Evolutionary conservation across 2,888 invertebrate species (phyloP).

Genomic region (Drosophila meridionalis): DNA sequence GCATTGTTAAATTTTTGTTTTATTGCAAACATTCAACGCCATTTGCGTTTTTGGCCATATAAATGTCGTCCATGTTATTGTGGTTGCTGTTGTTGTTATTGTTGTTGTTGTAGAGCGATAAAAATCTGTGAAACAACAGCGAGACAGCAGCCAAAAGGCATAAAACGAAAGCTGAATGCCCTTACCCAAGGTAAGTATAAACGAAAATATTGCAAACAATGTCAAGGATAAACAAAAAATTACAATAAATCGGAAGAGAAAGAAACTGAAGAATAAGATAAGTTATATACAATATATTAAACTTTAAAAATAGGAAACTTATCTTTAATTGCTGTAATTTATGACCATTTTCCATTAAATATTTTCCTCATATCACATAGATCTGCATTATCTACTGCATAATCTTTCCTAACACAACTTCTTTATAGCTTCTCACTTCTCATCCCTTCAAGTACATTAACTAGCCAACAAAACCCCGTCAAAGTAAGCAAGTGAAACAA

Average conservation of each 20-base stretch:
- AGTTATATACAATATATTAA: neutral
- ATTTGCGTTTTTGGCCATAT: constrained; percentile 72
- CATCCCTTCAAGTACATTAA: neutral
- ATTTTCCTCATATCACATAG: neutral
- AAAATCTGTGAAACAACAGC: constrained; percentile 66
- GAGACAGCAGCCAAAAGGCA: constrained; percentile 2
- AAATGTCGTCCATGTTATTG: constrained; percentile 45
- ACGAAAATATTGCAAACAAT: neutral
- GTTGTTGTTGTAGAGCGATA: constrained; percentile 47
- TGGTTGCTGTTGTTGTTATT: constrained; percentile 16
- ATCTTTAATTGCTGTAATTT: neutral
- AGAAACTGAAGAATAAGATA: neutral
- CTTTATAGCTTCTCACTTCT: neutral
- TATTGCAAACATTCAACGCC: constrained; percentile 75
- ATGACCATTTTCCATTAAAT: neutral
- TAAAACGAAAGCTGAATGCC: constrained; percentile 25
- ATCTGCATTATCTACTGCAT: neutral
- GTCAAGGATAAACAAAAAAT: neutral
- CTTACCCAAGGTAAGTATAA: constrained; percentile 8
- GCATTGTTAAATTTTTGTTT: constrained; percentile 72
- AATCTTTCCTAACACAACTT: neutral
- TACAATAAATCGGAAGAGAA: neutral
- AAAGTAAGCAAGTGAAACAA: constrained; percentile 21
- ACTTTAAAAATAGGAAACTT: neutral
- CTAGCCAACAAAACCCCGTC: constrained; percentile 14